phyloP scores from a whole-genome alignment of 2,113 vertebrate genomes.

The Cottus gobio region DNA sequence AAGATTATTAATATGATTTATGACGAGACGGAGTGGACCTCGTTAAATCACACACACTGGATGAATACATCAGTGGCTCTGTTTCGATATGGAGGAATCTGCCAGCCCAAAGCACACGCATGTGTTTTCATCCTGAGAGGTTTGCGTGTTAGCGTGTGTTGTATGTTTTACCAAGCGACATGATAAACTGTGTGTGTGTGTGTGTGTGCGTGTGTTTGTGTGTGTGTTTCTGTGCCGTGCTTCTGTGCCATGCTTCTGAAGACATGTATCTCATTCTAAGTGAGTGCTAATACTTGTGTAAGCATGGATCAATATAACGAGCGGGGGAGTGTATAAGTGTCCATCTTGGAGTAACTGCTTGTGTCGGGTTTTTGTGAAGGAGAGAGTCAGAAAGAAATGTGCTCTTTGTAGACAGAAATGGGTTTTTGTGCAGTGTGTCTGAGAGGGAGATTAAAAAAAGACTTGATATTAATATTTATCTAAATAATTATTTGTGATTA shows the following conservation, averaged over 20 bases:
- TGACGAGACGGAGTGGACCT: slow-evolving; percentile 43
- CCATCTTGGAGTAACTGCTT: slow-evolving; percentile 68
- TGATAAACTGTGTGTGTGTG: not conserved
- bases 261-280: slow-evolving; percentile 73
- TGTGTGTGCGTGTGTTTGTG: slow-evolving; percentile 4
- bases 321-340: slow-evolving; percentile 75
- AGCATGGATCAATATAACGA: slow-evolving; percentile 78
- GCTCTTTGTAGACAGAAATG: slow-evolving; percentile 20
- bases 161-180: slow-evolving; percentile 1
- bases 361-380: slow-evolving; percentile 50
- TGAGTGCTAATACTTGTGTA: slow-evolving; percentile 78
- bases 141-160: slow-evolving; percentile 2
- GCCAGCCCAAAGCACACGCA: slow-evolving; percentile 10
- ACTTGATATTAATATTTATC: slow-evolving; percentile 21
- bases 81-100: slow-evolving; percentile 28
- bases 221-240: not conserved
- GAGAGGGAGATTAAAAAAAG: not conserved
- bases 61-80: slow-evolving; percentile 63
- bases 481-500: slow-evolving; percentile 31
- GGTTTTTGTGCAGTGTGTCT: not conserved
- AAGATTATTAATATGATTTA: slow-evolving; percentile 71
- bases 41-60: slow-evolving; percentile 70
- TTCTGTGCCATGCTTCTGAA: slow-evolving; percentile 28
- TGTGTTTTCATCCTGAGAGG: slow-evolving; percentile 19
- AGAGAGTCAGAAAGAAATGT: slow-evolving; percentile 41